phyloP scores from a whole-genome alignment of 2,888 invertebrate genomes.

The Lasioglossum figueresi region DNA sequence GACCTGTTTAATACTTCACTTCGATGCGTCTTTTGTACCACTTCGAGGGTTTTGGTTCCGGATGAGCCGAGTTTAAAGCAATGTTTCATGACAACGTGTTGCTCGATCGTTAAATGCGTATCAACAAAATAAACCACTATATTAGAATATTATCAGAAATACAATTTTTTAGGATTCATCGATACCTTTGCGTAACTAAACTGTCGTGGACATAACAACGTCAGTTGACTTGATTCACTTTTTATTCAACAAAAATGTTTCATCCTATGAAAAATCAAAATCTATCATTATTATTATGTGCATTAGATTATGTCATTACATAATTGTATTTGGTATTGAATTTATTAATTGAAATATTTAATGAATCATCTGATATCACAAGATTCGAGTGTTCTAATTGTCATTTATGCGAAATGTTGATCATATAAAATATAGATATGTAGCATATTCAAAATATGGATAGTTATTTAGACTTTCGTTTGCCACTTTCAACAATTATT shows the following conservation, averaged over 20 bases:
- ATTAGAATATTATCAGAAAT: background rate
- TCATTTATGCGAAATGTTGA: background rate
- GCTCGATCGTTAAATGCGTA: conserved; percentile 4
- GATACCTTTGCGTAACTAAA: background rate
- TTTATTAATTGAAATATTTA: background rate
- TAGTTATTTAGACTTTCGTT: too few relatives aligned
- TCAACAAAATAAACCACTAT: background rate
- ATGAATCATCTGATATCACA: background rate
- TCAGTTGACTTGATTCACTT: too few relatives aligned
- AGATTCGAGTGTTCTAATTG: background rate
- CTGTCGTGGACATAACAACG: background rate
- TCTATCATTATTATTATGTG: too few relatives aligned
- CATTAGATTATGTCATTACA: too few relatives aligned
- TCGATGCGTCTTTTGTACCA: conserved; percentile 4
- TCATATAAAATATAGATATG: background rate
- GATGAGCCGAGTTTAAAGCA: conserved; percentile 5
- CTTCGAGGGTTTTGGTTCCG: background rate
- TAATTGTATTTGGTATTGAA: background rate
- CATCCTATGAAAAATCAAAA: background rate
- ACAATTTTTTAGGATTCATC: background rate
- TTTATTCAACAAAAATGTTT: background rate
- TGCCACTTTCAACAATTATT: background rate
- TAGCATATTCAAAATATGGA: too few relatives aligned
- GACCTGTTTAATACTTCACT: conserved; percentile 18
- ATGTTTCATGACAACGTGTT: conserved; percentile 13